These are phyloP conservation scores for Lophochroa leadbeateri DNA, from an alignment of 2,113 vertebrate species.

Conservation along the genomic window DNA sequence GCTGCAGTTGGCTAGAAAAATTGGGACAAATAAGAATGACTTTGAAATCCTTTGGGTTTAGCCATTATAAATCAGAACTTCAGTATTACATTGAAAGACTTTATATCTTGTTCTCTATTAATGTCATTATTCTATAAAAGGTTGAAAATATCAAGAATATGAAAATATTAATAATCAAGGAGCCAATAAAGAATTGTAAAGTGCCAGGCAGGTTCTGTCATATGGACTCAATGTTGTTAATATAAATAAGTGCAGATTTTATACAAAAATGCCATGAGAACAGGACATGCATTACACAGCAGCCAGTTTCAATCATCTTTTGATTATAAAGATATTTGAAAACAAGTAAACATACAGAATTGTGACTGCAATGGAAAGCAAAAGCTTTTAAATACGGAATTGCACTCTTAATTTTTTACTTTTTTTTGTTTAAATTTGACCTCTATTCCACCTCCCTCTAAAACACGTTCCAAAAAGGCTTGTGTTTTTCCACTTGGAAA, in stretches of 20 bases:
- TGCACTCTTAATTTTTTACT: background rate
- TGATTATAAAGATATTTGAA: constrained; percentile 5
- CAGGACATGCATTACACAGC: background rate
- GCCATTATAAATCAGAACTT: background rate
- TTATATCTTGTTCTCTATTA: background rate
- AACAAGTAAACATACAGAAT: background rate
- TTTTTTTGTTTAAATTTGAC: constrained; percentile 20
- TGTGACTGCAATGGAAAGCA: background rate
- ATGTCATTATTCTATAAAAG: background rate
- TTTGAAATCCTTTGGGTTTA: constrained; percentile 35
- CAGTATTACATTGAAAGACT: background rate
- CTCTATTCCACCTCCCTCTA: constrained; percentile 29
- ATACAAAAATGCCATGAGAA: background rate
- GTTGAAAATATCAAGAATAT: constrained; percentile 7
- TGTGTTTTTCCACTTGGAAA: constrained; percentile 18
- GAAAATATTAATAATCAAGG: constrained; percentile 17
- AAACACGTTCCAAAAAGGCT: background rate
- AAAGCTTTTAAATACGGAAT: background rate
- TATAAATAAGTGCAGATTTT: background rate
- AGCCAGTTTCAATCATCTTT: background rate
- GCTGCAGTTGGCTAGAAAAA: constrained; percentile 14
- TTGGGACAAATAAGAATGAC: background rate
- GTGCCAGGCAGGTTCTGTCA: background rate
- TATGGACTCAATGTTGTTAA: background rate
- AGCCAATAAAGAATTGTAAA: background rate